phyloP scores from a whole-genome alignment of 2,113 vertebrate species.

The Chaenogobius annularis region DNA sequence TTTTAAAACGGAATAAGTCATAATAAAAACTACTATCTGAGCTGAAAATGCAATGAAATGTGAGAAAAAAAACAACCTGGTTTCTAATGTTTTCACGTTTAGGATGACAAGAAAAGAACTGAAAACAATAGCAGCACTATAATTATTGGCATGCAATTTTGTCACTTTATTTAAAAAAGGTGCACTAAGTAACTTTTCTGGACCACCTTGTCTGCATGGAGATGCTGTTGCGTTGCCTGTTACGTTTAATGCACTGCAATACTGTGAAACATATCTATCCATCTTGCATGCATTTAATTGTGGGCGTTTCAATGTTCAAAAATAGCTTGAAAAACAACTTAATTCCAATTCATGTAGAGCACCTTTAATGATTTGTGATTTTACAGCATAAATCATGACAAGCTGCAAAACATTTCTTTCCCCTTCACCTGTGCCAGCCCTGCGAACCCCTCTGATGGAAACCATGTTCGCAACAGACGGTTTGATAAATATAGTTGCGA shows the following conservation, averaged over 20 bases:
- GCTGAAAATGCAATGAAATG: no score
- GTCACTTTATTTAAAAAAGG: background rate
- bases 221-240: background rate
- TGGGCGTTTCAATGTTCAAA: background rate
- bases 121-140: no score
- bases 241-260: background rate
- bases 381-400: background rate
- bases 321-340: background rate
- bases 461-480: background rate
- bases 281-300: background rate
- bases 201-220: background rate
- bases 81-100: background rate
- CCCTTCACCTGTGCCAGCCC: background rate
- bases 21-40: no score
- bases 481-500: no score
- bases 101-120: no score
- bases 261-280: no score
- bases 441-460: background rate
- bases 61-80: no score
- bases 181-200: background rate
- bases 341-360: background rate
- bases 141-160: no score
- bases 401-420: background rate
- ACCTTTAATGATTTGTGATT: background rate
- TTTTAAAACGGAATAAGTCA: no score